Conservation (phyloP, 37 sponge, comb jelly and placozoan species). For the Mnemiopsis leidyi region DNA sequence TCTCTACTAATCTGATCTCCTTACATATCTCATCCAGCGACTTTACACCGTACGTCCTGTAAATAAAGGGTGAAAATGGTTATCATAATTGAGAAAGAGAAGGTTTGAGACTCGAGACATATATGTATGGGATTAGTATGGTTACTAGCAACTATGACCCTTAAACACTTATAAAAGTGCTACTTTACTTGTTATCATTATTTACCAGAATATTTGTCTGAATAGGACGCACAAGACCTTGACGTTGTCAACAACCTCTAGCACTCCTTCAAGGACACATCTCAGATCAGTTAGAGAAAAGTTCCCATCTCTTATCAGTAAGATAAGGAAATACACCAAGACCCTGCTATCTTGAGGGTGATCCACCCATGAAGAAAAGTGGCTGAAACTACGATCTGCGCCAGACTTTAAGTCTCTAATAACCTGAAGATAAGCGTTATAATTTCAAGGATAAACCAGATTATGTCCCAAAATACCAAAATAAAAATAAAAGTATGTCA, state of each 20-base stretch:
- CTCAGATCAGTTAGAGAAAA: background rate
- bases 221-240: background rate
- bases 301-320: background rate
- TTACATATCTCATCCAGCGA: background rate
- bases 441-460: too few relatives aligned
- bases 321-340: background rate
- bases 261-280: background rate
- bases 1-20: background rate
- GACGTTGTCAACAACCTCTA: background rate
- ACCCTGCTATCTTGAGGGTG: background rate
- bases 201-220: too few relatives aligned
- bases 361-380: background rate
- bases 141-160: too few relatives aligned
- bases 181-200: too few relatives aligned
- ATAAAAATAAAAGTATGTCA: too few relatives aligned
- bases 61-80: too few relatives aligned
- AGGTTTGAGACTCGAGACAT: too few relatives aligned
- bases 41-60: background rate
- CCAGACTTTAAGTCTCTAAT: background rate
- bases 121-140: too few relatives aligned
- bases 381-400: background rate
- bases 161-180: too few relatives aligned
- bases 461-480: too few relatives aligned
- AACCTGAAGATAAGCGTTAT: too few relatives aligned
- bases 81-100: too few relatives aligned